Percentiles rank a stretch among this genome's conserved stretches.
phyloP scores from a whole-genome alignment of 1,140 invertebrate genomes.

The Zaprionus lachaisei region DNA sequence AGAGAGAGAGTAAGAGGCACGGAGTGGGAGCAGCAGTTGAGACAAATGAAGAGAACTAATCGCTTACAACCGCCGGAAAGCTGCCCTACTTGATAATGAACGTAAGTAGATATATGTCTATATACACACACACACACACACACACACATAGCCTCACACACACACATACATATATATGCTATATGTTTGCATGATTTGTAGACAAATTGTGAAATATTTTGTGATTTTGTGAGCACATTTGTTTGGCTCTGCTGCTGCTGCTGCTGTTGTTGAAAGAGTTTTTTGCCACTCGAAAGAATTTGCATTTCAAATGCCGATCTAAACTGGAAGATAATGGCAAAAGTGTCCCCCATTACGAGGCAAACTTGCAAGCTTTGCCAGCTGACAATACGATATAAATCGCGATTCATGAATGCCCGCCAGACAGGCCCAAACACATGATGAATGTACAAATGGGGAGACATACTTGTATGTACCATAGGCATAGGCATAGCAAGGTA shows the following conservation, averaged over 20 bases:
- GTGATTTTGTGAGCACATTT: conserved; percentile 7
- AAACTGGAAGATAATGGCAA: conserved; percentile 57
- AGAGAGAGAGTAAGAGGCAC: neutral
- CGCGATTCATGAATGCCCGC: conserved; percentile 21
- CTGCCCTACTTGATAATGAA: conserved; percentile 41
- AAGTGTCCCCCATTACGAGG: conserved; percentile 42
- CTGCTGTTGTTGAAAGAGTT: conserved; percentile 45
- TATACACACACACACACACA: neutral
- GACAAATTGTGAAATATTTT: conserved; percentile 39
- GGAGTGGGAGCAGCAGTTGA: neutral
- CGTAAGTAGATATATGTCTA: conserved; percentile 16
- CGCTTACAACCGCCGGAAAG: conserved; percentile 28
- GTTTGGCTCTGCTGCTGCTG: neutral
- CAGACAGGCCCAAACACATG: conserved; percentile 7
- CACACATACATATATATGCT: conserved; percentile 2
- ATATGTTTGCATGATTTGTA: conserved; percentile 14
- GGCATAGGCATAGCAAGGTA: neutral
- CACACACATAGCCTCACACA: neutral
- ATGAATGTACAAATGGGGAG: neutral
- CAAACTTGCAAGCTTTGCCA: conserved; percentile 12
- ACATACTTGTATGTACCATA: too few species aligned
- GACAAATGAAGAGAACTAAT: conserved; percentile 38
- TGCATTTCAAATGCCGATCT: conserved; percentile 76
- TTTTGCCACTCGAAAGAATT: conserved; percentile 49
- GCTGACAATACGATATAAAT: conserved; percentile 33